Conservation (phyloP, 2,888 invertebrate genomes). For the Horisme vitalbata region DNA sequence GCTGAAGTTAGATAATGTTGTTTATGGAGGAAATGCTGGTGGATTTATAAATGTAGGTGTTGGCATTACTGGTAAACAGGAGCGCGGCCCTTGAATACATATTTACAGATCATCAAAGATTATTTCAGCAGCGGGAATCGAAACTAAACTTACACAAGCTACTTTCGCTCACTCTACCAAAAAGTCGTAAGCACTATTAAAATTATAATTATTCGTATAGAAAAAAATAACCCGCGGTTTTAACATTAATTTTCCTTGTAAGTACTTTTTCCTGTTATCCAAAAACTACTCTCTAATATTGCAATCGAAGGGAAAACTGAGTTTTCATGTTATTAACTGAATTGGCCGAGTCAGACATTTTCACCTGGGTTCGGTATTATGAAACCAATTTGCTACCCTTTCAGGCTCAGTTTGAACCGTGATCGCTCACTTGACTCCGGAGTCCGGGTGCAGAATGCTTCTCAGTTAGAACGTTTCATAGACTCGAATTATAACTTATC, state of each 20-base stretch:
- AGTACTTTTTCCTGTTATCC: conserved; percentile 1
- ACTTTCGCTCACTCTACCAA: no score
- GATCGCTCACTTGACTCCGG: conserved; percentile 20
- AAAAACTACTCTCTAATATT: conserved; percentile 9
- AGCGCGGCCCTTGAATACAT: no score
- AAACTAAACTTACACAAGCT: no score
- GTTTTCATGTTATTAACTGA: conserved; percentile 15
- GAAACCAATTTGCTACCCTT: conserved; percentile 22
- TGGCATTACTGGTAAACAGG: neutral
- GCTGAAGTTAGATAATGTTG: conserved; percentile 17
- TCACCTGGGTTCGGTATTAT: conserved; percentile 16
- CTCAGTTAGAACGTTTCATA: conserved; percentile 5
- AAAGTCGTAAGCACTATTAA: no score
- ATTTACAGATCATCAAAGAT: no score
- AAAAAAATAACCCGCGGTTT: neutral
- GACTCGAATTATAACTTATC: conserved; percentile 1
- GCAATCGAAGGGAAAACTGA: conserved; percentile 11
- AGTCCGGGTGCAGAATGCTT: conserved; percentile 2
- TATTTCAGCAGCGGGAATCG: no score
- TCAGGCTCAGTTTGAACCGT: conserved; percentile 16
- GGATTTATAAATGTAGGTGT: neutral
- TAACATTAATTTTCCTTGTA: neutral
- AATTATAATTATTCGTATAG: no score
- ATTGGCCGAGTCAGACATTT: conserved; percentile 11
- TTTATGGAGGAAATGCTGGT: conserved; percentile 15